Evolutionary conservation across 2,888 invertebrate species (phyloP).

Genomic region (Ophion ellenae): DNA sequence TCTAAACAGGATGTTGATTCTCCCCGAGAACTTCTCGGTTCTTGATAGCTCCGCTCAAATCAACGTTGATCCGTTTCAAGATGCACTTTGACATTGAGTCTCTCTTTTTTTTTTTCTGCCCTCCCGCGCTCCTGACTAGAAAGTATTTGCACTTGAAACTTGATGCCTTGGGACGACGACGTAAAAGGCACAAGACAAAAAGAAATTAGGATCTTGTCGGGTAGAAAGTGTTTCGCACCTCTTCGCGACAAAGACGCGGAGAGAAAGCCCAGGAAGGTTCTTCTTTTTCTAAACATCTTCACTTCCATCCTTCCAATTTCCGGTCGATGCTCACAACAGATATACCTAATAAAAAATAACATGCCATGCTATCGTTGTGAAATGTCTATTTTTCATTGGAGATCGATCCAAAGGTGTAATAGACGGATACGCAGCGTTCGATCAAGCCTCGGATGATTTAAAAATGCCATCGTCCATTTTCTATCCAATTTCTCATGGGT

Average conservation of each 20-base stretch:
- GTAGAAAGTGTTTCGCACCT: slow-evolving; percentile 56
- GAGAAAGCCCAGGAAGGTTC: slow-evolving; percentile 38
- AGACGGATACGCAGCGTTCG: not conserved
- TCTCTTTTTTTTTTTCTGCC: not conserved
- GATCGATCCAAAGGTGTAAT: no score
- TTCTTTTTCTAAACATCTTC: not conserved
- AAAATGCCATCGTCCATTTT: slow-evolving; percentile 26
- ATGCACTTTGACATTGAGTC: slow-evolving; percentile 56
- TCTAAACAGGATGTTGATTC: slow-evolving; percentile 25
- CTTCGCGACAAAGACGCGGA: slow-evolving; percentile 23
- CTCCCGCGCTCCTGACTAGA: slow-evolving; percentile 47
- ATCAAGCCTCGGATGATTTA: not conserved
- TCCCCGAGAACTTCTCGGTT: slow-evolving; percentile 6
- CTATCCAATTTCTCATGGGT: slow-evolving; percentile 45
- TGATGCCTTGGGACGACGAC: slow-evolving; percentile 23
- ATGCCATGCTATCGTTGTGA: no score
- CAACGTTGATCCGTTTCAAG: slow-evolving; percentile 39
- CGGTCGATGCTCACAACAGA: no score
- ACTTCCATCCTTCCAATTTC: not conserved
- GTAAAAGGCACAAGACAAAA: slow-evolving; percentile 15
- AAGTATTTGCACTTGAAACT: slow-evolving; percentile 51
- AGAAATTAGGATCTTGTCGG: slow-evolving; percentile 15
- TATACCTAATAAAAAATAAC: no score
- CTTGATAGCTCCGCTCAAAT: slow-evolving; percentile 1
- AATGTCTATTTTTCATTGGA: no score